These are phyloP conservation scores for Emys orbicularis DNA, from an alignment of 2,797 vertebrate species.

Conservation along the genomic window DNA sequence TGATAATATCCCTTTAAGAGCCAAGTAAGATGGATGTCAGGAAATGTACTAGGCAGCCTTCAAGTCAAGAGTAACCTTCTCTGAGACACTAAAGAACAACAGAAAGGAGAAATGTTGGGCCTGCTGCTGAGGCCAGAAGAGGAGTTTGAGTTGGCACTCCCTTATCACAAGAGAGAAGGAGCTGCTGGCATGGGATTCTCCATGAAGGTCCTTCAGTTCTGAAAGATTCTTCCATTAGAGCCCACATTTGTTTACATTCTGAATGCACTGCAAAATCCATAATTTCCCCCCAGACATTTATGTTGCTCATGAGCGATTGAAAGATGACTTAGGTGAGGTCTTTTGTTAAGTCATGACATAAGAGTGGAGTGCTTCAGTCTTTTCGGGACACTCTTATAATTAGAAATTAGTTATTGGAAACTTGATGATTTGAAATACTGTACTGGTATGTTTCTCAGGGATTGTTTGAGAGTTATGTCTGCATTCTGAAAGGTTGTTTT, in stretches of 20 bases:
- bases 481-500: neutral
- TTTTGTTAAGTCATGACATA: neutral
- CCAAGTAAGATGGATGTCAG: neutral
- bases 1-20: neutral
- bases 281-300: neutral
- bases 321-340: neutral
- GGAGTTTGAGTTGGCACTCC: neutral
- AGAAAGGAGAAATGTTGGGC: neutral
- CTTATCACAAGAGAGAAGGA: neutral
- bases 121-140: neutral
- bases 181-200: neutral
- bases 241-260: neutral
- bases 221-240: neutral
- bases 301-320: neutral
- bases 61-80: neutral
- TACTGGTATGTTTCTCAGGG: neutral
- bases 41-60: neutral
- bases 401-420: neutral
- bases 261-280: neutral
- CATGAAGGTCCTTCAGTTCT: neutral
- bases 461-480: neutral
- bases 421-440: neutral
- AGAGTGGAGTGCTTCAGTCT: neutral
- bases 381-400: neutral
- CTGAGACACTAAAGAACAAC: neutral